Evolutionary conservation across 2,113 vertebrate species (phyloP).

Genomic region (Ranitomeya imitator): DNA sequence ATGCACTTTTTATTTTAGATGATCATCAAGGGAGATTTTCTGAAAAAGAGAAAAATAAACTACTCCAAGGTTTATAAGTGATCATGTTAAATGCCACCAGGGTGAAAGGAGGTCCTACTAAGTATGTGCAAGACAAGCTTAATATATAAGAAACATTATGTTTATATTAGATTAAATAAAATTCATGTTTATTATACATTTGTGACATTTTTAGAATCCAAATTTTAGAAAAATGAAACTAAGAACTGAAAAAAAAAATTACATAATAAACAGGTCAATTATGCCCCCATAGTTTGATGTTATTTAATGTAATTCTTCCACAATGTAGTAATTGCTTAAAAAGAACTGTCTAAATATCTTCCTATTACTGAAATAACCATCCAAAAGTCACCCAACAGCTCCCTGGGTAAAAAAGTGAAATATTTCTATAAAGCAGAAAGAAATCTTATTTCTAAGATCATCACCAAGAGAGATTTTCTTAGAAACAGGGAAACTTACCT

Average conservation of each 20-base stretch:
- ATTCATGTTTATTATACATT: not conserved
- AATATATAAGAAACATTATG: not conserved
- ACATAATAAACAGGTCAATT: not conserved
- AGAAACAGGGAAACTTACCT: constrained; percentile 8
- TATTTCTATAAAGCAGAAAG: not conserved
- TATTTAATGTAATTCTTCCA: too few relatives aligned
- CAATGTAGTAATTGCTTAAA: too few relatives aligned
- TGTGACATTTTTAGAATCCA: not conserved
- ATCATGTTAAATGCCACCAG: not conserved
- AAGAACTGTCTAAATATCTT: too few relatives aligned
- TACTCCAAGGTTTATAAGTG: not conserved
- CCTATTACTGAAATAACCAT: not conserved
- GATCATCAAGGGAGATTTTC: constrained; percentile 18
- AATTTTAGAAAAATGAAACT: not conserved
- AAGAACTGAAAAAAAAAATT: not conserved
- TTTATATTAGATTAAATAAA: not conserved
- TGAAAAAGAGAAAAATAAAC: constrained; percentile 20
- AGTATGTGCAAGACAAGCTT: not conserved
- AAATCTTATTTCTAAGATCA: not conserved
- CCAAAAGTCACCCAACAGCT: constrained; percentile 9
- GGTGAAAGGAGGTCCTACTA: not conserved
- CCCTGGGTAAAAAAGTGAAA: constrained; percentile 30
- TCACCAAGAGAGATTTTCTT: constrained; percentile 19
- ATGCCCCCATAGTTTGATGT: too few relatives aligned
- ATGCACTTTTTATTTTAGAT: not conserved